Percentiles rank a stretch among this genome's conserved stretches.
phyloP scores from a whole-genome alignment of 2,888 invertebrate genomes.

The Drosophila villosipedis region DNA sequence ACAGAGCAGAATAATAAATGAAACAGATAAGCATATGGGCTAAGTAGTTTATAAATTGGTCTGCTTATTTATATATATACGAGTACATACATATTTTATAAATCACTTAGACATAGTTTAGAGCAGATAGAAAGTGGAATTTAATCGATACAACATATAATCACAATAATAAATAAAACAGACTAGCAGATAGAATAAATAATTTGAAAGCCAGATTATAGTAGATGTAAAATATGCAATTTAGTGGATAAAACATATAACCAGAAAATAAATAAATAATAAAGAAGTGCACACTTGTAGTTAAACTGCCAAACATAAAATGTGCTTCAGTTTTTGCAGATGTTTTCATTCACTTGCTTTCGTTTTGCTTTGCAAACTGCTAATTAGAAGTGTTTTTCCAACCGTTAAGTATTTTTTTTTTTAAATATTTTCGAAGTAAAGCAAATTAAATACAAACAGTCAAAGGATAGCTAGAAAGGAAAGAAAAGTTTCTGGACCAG shows the following conservation, averaged over 20 bases:
- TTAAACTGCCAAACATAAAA: too few relatives aligned
- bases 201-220: background rate
- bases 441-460: background rate
- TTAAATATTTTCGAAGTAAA: constrained; percentile 28
- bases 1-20: background rate
- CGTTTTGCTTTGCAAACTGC: constrained; percentile 31
- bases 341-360: constrained; percentile 14
- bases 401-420: background rate
- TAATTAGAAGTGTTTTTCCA: constrained; percentile 54
- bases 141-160: background rate
- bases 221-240: background rate
- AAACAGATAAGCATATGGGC: background rate
- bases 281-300: too few relatives aligned
- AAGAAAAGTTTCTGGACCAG: constrained; percentile 9
- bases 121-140: background rate
- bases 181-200: background rate
- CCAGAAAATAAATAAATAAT: background rate
- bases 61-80: background rate
- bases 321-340: background rate
- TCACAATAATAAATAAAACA: background rate
- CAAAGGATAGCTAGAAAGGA: constrained; percentile 1
- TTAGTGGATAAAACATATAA: background rate
- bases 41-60: background rate
- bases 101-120: too few relatives aligned
- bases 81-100: too few relatives aligned